Evolutionary conservation across 1,140 invertebrate genomes (phyloP).

Genomic region (Augochlora pura): DNA sequence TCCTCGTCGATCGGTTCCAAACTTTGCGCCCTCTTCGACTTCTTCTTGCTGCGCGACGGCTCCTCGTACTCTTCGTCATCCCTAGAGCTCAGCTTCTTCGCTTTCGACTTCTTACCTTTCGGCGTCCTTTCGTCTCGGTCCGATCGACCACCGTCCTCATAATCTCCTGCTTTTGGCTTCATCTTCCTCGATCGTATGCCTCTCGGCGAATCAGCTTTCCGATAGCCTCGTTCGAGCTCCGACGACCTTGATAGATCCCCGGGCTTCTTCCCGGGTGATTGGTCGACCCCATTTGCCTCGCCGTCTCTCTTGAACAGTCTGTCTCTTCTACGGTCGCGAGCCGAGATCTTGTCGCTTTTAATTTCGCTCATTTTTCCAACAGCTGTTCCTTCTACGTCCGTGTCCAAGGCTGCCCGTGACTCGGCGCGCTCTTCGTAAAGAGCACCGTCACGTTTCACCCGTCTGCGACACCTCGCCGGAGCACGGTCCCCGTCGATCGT

Average conservation of each 20-base stretch:
- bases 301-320: background rate
- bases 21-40: too few species aligned
- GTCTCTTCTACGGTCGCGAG: background rate
- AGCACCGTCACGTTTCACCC: slow-evolving; percentile 47
- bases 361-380: slow-evolving; percentile 40
- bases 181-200: background rate
- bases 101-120: background rate
- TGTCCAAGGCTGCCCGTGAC: slow-evolving; percentile 31
- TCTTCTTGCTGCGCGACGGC: too few species aligned
- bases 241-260: background rate
- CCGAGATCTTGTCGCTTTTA: slow-evolving; percentile 19
- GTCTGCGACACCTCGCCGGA: slow-evolving; percentile 20
- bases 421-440: slow-evolving; percentile 5
- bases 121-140: background rate
- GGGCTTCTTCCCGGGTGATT: background rate
- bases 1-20: background rate
- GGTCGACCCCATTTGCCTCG: background rate
- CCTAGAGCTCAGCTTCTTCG: too few species aligned
- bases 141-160: background rate
- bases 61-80: background rate
- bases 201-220: background rate
- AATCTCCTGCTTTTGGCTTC: background rate
- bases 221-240: background rate
- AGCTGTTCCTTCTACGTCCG: slow-evolving; percentile 33
- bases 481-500: background rate